Conservation (phyloP, 1,140 invertebrate genomes). For the Lepidostoma basale region DNA sequence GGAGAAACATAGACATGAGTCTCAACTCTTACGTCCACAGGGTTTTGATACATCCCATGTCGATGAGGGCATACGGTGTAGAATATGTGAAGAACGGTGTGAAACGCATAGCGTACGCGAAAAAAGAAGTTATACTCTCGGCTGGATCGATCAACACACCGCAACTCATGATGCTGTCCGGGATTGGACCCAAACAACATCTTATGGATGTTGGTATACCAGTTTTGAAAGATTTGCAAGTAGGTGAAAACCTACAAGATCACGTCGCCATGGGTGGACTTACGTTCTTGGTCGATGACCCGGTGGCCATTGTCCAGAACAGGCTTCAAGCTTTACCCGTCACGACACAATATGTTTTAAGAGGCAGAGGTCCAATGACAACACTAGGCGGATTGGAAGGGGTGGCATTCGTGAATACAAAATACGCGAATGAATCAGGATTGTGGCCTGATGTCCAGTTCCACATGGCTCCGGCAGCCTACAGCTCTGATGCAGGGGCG, state of each 20-base stretch:
- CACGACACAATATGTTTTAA: conserved; percentile 78
- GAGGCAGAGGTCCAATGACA: conserved; percentile 82
- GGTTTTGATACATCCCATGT: conserved; percentile 73
- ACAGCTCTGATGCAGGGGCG: conserved; percentile 78
- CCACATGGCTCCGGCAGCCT: conserved; percentile 85
- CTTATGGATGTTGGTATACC: too few species aligned
- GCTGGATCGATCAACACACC: too few species aligned
- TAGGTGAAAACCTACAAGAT: too few species aligned
- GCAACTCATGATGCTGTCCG: too few species aligned
- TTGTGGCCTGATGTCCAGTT: conserved; percentile 85
- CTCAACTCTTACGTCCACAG: conserved; percentile 78
- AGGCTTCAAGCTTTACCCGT: conserved; percentile 73
- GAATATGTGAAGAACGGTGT: conserved; percentile 75
- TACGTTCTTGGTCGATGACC: conserved; percentile 78
- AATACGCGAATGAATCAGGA: conserved; percentile 73
- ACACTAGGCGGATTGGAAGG: conserved; percentile 84
- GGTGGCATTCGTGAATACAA: conserved; percentile 83
- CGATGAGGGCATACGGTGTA: conserved; percentile 75
- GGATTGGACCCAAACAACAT: too few species aligned
- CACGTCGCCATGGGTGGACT: conserved; percentile 80
- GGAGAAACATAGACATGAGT: conserved; percentile 74
- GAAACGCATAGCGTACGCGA: conserved; percentile 69
- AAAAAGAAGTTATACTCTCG: too few species aligned
- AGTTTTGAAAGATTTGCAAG: too few species aligned
- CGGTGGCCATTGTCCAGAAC: conserved; percentile 77